Evolutionary conservation across 2,888 invertebrate genomes (phyloP).

Genomic region (Xestia ashworthii): DNA sequence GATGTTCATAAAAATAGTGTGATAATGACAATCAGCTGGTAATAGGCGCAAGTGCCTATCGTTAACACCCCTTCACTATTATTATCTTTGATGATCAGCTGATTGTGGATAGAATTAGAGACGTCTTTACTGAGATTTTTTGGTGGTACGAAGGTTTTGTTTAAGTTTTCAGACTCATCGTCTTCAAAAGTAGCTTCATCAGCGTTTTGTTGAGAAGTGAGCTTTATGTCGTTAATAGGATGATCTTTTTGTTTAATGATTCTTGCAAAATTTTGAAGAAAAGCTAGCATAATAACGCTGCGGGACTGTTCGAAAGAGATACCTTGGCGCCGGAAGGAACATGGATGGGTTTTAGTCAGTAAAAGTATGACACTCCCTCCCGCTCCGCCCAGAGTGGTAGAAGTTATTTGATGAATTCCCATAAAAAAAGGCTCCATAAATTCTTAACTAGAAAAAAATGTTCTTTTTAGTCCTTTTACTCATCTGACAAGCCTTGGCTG

Average conservation of each 20-base stretch:
- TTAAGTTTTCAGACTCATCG: neutral
- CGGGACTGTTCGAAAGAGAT: too few relatives aligned
- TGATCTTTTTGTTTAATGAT: neutral
- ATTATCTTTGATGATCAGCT: constrained; percentile 37
- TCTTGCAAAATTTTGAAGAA: too few relatives aligned
- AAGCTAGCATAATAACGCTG: too few relatives aligned
- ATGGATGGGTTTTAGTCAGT: too few relatives aligned
- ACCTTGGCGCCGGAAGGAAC: too few relatives aligned
- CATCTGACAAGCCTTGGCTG: neutral
- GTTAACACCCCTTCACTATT: constrained; percentile 19
- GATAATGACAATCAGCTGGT: constrained; percentile 42
- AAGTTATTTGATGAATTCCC: too few relatives aligned
- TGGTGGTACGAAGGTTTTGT: neutral
- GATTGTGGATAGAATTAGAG: constrained; percentile 27
- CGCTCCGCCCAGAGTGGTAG: too few relatives aligned
- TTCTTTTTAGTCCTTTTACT: neutral
- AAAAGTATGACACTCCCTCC: too few relatives aligned
- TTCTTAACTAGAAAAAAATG: too few relatives aligned
- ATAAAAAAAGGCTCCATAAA: neutral
- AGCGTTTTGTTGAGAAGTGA: neutral
- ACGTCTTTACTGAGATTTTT: constrained; percentile 6
- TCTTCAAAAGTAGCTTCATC: neutral
- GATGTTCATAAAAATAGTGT: constrained; percentile 40
- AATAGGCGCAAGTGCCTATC: constrained; percentile 29
- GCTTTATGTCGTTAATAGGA: neutral